These are phyloP conservation scores for Patella ulyssiponensis DNA, from an alignment of 2,888 invertebrate species.

Conservation along the genomic window DNA sequence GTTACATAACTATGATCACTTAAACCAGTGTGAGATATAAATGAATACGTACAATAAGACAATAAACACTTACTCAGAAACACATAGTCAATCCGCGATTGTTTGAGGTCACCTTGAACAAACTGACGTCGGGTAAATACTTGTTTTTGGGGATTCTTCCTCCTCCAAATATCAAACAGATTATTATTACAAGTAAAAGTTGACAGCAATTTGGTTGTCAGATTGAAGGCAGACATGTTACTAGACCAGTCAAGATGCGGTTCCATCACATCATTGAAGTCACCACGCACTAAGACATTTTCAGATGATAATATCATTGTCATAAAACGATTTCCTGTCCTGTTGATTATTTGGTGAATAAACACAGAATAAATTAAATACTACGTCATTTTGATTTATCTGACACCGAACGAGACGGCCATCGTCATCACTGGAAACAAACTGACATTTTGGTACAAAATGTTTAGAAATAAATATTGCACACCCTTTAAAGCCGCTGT, in stretches of 20 bases:
- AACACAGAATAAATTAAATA: not conserved
- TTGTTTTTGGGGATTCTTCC: not conserved
- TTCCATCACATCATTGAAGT: not conserved
- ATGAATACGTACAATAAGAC: not conserved
- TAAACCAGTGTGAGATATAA: not conserved
- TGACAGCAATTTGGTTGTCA: not conserved
- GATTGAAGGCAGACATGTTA: not conserved
- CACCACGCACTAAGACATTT: not conserved
- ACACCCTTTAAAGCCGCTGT: not conserved
- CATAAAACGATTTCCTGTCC: not conserved
- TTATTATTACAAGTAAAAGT: not conserved
- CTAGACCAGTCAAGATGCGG: not conserved
- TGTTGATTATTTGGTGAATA: not conserved
- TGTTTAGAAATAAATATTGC: not conserved
- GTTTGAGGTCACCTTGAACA: not conserved
- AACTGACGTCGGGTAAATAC: not conserved
- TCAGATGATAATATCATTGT: not conserved
- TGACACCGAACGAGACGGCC: not conserved
- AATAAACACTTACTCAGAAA: not conserved
- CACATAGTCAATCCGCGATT: not conserved
- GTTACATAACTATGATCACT: constrained; percentile 4
- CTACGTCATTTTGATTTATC: not conserved
- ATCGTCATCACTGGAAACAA: not conserved
- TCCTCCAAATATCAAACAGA: not conserved
- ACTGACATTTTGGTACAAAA: not conserved